Evolutionary conservation across 2,113 vertebrate species (phyloP).

Genomic region (Cacatua alba): DNA sequence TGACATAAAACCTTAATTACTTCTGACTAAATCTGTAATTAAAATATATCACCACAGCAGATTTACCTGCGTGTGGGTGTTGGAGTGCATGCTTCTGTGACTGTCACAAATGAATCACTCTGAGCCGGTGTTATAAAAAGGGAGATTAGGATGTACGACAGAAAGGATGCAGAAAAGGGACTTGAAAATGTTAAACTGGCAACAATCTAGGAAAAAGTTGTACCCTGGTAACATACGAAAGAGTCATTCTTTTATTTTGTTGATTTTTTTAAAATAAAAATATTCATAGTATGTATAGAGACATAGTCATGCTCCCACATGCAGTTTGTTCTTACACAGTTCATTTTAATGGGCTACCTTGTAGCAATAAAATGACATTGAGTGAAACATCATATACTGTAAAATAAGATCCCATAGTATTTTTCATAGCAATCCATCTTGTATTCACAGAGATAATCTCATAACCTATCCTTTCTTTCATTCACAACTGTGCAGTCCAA

Average conservation of each 20-base stretch:
- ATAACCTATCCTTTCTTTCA: background rate
- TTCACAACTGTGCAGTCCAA: background rate
- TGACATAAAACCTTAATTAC: too few species aligned
- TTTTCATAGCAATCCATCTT: background rate
- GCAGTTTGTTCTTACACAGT: background rate
- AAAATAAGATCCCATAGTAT: background rate
- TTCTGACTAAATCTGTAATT: too few species aligned
- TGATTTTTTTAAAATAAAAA: background rate
- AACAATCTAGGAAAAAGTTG: slow-evolving; percentile 22
- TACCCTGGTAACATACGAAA: background rate
- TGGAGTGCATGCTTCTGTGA: slow-evolving; percentile 77
- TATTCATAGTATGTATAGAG: background rate
- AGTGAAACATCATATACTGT: background rate
- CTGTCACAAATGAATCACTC: slow-evolving; percentile 86
- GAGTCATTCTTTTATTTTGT: background rate
- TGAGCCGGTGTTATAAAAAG: slow-evolving; percentile 69
- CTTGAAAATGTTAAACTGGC: slow-evolving; percentile 26
- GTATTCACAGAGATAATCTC: background rate
- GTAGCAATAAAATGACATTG: background rate
- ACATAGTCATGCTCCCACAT: rapidly evolving
- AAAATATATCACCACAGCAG: too few species aligned
- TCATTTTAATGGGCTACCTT: background rate
- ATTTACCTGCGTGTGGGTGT: slow-evolving; percentile 75
- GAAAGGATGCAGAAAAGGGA: slow-evolving; percentile 31
- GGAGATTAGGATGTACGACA: slow-evolving; percentile 45